Conservation (phyloP, 2,888 invertebrate genomes). For the Chymomyza amoena region DNA sequence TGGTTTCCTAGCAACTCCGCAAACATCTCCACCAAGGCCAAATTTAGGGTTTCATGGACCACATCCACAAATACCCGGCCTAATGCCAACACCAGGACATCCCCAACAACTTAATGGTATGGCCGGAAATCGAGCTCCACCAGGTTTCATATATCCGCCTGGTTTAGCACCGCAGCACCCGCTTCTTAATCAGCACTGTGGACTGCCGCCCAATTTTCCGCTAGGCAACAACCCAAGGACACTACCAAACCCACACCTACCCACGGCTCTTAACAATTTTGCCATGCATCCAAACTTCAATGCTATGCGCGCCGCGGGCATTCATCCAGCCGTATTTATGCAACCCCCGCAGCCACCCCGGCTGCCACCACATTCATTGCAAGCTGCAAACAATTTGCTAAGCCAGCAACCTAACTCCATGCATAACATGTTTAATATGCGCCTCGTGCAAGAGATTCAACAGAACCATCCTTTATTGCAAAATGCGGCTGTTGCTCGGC, state of each 20-base stretch:
- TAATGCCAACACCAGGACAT: conserved; percentile 50
- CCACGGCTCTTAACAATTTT: conserved; percentile 79
- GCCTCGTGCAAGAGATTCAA: conserved; percentile 78
- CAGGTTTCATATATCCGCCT: conserved; percentile 73
- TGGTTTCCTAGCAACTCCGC: conserved; percentile 61
- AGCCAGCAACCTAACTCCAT: conserved; percentile 64
- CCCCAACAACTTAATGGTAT: conserved; percentile 49
- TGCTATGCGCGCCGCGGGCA: conserved; percentile 76
- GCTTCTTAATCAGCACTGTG: conserved; percentile 61
- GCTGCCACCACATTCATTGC: conserved; percentile 75
- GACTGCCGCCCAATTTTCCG: conserved; percentile 66
- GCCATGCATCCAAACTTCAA: conserved; percentile 79
- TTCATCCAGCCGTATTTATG: conserved; percentile 66
- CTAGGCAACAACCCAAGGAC: conserved; percentile 62
- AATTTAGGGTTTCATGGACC: conserved; percentile 58
- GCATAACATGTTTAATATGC: conserved; percentile 77
- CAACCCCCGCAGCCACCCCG: conserved; percentile 74
- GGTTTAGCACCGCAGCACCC: conserved; percentile 66
- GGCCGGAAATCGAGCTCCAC: conserved; percentile 72
- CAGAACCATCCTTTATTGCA: conserved; percentile 78
- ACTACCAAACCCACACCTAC: conserved; percentile 74
- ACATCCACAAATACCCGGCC: conserved; percentile 43
- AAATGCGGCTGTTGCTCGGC: conserved; percentile 57
- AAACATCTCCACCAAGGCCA: conserved; percentile 61
- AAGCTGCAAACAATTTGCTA: conserved; percentile 49